Conservation (phyloP, 35 echinoderm and acorn worm genomes). For the Acanthaster planci region DNA sequence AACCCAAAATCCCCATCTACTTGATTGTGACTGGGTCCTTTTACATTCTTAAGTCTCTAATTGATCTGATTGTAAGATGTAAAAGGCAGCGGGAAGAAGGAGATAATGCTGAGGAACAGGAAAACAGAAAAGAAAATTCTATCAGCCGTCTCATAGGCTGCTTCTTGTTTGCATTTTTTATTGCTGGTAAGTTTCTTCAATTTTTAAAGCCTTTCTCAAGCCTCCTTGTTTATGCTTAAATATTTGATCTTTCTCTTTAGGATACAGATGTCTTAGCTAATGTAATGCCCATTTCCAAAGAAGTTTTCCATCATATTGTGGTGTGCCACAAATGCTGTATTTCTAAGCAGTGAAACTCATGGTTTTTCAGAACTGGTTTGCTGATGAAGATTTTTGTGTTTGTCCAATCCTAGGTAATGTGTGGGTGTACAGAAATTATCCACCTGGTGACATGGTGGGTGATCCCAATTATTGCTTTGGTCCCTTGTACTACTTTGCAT, state of each 20-base stretch:
- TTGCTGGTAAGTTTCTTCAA: slow-evolving; percentile 60
- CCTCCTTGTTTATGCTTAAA: background rate
- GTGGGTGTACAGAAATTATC: slow-evolving; percentile 86
- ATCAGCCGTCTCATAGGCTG: slow-evolving; percentile 66
- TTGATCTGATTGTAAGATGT: slow-evolving; percentile 56
- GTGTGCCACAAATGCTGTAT: too few relatives aligned
- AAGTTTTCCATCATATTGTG: too few relatives aligned
- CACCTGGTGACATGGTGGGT: background rate
- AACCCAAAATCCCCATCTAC: slow-evolving; percentile 80
- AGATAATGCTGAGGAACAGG: slow-evolving; percentile 20
- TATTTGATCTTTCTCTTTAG: too few relatives aligned
- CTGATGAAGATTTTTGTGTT: too few relatives aligned
- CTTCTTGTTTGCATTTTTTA: slow-evolving; percentile 89
- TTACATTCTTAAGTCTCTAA: slow-evolving; percentile 64
- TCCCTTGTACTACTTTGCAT: slow-evolving; percentile 89
- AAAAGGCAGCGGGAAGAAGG: background rate
- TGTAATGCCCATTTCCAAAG: too few relatives aligned
- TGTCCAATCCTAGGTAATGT: slow-evolving; percentile 96
- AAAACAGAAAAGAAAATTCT: slow-evolving; percentile 42
- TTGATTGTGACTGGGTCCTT: slow-evolving; percentile 68
- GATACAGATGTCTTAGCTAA: too few relatives aligned
- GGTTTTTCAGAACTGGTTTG: too few relatives aligned
- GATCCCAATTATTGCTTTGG: slow-evolving; percentile 57
- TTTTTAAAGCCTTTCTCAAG: background rate
- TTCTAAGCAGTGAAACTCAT: too few relatives aligned